A percentile compares a stretch with the other conserved stretches of the same genome.
These are phyloP conservation scores for Drosophila hamatofila DNA, from an alignment of 2,888 invertebrate species.

Conservation along the genomic window DNA sequence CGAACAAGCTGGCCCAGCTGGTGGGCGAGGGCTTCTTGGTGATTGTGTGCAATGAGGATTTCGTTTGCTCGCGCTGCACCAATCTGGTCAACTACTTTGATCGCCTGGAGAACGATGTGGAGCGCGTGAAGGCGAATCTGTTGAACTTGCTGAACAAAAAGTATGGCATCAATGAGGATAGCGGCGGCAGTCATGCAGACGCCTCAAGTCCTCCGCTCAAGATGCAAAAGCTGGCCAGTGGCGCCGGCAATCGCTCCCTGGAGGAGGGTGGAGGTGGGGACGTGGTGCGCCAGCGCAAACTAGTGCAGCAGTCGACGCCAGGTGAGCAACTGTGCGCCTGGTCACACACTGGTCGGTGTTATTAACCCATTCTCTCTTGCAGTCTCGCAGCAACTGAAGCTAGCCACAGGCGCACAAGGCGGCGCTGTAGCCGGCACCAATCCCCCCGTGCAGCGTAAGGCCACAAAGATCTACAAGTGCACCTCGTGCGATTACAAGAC, in stretches of 20 bases:
- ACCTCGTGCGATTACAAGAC: conserved; percentile 85
- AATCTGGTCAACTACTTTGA: conserved; percentile 86
- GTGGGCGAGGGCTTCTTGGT: conserved; percentile 86
- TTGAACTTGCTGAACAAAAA: conserved; percentile 84
- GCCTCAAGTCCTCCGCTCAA: conserved; percentile 82
- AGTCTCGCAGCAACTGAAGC: conserved; percentile 66
- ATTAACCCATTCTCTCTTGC: not conserved
- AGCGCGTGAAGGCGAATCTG: conserved; percentile 84
- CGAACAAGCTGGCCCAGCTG: conserved; percentile 86
- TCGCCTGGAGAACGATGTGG: conserved; percentile 85
- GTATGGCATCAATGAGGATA: conserved; percentile 84
- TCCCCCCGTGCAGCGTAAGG: conserved; percentile 79
- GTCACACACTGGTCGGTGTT: not conserved
- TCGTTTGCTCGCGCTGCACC: conserved; percentile 85
- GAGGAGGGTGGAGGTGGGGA: conserved; percentile 69
- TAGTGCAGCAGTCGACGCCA: conserved; percentile 75
- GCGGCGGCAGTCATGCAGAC: conserved; percentile 54
- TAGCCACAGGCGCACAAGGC: conserved; percentile 63
- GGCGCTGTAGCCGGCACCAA: conserved; percentile 62
- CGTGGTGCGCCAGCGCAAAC: conserved; percentile 68
- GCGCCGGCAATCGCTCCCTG: conserved; percentile 66
- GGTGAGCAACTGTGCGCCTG: conserved; percentile 53
- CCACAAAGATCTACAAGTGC: conserved; percentile 85
- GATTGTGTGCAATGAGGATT: conserved; percentile 85
- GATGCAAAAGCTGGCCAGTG: conserved; percentile 83